Base-by-base conservation (phyloP, 1,140 invertebrate species). In the Stegodyphus dumicola region DNA sequence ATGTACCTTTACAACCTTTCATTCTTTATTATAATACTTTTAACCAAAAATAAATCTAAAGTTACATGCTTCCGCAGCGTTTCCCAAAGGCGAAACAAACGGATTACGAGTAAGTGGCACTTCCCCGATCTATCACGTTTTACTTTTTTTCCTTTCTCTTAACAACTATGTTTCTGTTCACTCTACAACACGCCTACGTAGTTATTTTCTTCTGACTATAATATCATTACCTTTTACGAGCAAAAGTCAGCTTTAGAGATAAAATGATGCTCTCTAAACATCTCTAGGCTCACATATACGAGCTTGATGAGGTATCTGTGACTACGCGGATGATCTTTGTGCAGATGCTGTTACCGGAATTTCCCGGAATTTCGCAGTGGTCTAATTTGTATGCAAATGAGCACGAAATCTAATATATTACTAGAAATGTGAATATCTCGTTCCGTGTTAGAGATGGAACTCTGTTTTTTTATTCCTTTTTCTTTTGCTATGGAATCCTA, bases 361-460 rank as follows among this genome's bases (percentile, higher is more conserved):
- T 75, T 51, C 49, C 53, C 17, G n/a, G 71, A 83, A 83, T 53
- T 71, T 74, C 80, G 15, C 60, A 66, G 69, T 74, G 48, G 6
- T 66, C 70, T 83, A 83, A 83, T 83, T 83, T 83, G 60, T 60
- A 83, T 83, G 80, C 70, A 83, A 83, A 83, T 83, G 49, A 83
- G 80, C 15, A n/a, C 13, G 17, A 73, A 74, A 75, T 83, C 71
- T 66, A 83, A 83, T 83, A 81, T 81, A 74, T 81, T 81, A 81
- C 69, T 81, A 17, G 69, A 81, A 81, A 81, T 81, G 78, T 52
- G 70, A 81, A 73, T 71, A 81, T 60, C 18, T 18, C 69, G 49
- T 52, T 81, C 51, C 77, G 17, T 79, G 67, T 71, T 64, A 33
- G 15, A 73, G 56, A 64, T 49, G 48, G 18, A 33, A 33, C 3